A percentile compares a stretch with the other conserved stretches of the same genome.
These are phyloP conservation scores for Anolis carolinensis DNA, from an alignment of 2,113 vertebrate genomes.

Conservation along the genomic window DNA sequence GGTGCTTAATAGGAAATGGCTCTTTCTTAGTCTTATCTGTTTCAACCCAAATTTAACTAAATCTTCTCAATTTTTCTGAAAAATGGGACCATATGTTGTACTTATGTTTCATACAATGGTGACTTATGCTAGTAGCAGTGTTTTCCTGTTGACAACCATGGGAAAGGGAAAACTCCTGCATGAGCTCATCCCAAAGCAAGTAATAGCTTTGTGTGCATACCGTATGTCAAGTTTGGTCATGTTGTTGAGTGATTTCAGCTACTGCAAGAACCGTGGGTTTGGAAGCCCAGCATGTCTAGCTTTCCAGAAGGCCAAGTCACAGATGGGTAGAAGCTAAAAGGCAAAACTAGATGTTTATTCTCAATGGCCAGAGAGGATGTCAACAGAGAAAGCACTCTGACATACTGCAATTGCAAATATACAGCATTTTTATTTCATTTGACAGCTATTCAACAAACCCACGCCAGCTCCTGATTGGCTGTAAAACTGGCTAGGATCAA, in stretches of 20 bases:
- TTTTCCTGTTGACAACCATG: not conserved
- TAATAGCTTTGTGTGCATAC: not conserved
- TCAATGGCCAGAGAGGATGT: no score
- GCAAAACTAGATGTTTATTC: no score
- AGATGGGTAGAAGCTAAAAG: no score
- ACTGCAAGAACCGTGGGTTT: no score
- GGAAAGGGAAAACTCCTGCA: not conserved
- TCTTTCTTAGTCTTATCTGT: not conserved
- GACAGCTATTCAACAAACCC: no score
- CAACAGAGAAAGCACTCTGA: no score
- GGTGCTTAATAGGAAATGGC: not conserved
- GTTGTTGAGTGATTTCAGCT: not conserved
- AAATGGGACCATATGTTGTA: not conserved
- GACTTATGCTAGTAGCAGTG: not conserved
- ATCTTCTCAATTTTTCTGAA: not conserved
- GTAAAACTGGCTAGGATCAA: no score
- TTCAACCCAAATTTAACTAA: not conserved
- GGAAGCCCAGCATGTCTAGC: no score
- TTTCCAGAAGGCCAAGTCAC: no score
- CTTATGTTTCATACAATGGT: not conserved
- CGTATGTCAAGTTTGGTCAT: not conserved
- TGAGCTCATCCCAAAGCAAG: not conserved
- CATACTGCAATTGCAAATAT: no score
- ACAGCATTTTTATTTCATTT: no score
- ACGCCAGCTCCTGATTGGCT: no score